Evolutionary conservation across 2,888 invertebrate genomes (phyloP).

Genomic region (Belgica antarctica): DNA sequence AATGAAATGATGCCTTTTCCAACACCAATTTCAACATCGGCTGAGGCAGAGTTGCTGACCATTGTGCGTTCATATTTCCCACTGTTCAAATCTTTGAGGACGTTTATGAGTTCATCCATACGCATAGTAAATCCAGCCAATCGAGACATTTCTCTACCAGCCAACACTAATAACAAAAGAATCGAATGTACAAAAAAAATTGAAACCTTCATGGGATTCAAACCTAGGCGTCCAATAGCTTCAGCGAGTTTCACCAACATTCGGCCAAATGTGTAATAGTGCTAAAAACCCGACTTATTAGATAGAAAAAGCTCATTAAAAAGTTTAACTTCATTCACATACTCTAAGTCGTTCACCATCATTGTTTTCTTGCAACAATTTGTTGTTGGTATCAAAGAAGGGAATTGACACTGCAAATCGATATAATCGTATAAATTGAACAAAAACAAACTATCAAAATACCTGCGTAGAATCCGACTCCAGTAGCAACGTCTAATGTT

Average conservation of each 20-base stretch:
- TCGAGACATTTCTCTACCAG: slow-evolving; percentile 90
- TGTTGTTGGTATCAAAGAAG: slow-evolving; percentile 77
- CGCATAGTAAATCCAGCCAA: slow-evolving; percentile 89
- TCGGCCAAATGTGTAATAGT: slow-evolving; percentile 94
- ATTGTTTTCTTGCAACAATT: slow-evolving; percentile 62
- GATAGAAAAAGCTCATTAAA: slow-evolving; percentile 42
- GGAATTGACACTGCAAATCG: slow-evolving; percentile 92
- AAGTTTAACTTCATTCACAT: slow-evolving; percentile 45
- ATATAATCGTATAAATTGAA: too few relatives aligned
- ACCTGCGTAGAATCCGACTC: slow-evolving; percentile 94
- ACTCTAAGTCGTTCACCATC: slow-evolving; percentile 80
- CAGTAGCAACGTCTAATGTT: slow-evolving; percentile 90
- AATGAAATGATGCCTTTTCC: slow-evolving; percentile 78
- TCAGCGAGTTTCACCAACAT: slow-evolving; percentile 81
- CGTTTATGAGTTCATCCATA: slow-evolving; percentile 83
- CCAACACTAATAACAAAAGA: too few relatives aligned
- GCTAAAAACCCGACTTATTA: too few relatives aligned
- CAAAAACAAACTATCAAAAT: too few relatives aligned
- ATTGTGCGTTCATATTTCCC: slow-evolving; percentile 68
- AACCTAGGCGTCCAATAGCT: slow-evolving; percentile 90
- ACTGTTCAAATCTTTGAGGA: slow-evolving; percentile 76
- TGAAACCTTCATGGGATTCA: too few relatives aligned
- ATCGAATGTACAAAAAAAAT: too few relatives aligned
- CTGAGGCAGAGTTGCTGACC: slow-evolving; percentile 55
- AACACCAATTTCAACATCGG: slow-evolving; percentile 58